phyloP scores from a whole-genome alignment of 2,113 vertebrate species.

The Paramisgurnus dabryanus region DNA sequence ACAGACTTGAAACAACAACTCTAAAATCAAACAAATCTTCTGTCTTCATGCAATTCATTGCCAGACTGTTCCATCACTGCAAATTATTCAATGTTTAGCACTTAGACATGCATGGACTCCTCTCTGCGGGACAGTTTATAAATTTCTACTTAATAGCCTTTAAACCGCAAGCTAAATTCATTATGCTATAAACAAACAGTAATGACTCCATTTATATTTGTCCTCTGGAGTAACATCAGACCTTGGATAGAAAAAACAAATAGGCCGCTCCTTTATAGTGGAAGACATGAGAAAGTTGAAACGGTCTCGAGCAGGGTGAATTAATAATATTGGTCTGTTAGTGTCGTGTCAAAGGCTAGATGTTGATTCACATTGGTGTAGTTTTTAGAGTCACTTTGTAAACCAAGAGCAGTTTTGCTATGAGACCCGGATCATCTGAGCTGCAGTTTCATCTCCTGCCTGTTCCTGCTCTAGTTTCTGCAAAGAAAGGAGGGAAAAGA shows the following conservation, averaged over 20 bases:
- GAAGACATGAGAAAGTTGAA: not conserved
- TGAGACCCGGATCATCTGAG: conserved; percentile 93
- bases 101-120: not conserved
- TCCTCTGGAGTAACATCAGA: conserved; percentile 26
- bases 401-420: conserved; percentile 67
- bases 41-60: not conserved
- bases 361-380: not conserved
- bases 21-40: not conserved
- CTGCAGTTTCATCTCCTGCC: conserved; percentile 86
- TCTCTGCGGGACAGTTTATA: not conserved
- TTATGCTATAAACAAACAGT: conserved; percentile 12
- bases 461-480: conserved; percentile 82
- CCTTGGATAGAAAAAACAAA: conserved; percentile 2
- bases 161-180: conserved; percentile 2
- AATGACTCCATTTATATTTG: not conserved
- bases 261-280: not conserved
- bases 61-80: not conserved
- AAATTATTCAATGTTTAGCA: not conserved
- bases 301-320: not conserved
- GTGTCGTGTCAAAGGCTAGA: conserved; percentile 16
- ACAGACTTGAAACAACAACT: not conserved
- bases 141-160: not conserved
- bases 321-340: conserved; percentile 4
- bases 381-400: conserved; percentile 27
- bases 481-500: conserved; percentile 34